Evolutionary conservation across 2,113 vertebrate species (phyloP), one percentile per base, ranked within the genome.

Genomic region (Romanogobio albipinnatus): DNA sequence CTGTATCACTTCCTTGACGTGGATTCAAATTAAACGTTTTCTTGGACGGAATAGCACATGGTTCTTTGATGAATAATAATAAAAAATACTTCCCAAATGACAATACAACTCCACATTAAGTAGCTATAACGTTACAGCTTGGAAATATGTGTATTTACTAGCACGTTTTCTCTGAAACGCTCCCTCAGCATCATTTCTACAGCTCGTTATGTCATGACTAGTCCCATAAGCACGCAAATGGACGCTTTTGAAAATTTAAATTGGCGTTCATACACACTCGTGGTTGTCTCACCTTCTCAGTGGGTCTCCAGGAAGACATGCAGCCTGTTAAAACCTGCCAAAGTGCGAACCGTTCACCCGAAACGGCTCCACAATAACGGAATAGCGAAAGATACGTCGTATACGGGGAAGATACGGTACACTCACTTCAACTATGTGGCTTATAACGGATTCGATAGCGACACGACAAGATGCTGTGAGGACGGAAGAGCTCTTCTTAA

Each of bases 291-390:
- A 82, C 81, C 81, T 82, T 82, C 47, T 70, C 17, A 9, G 49
- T 14, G 43, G 80, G 80, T 71, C 64, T 70, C 49, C 64, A 81
- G 76, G 61, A 81, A 81, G 26, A 81, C 79, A 51, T 81, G 45
- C 81, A 73, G 66, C 51, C 64, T 73, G 81, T 82, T 14, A 58
- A 68, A 81, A 58, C 8, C 56, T 70, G 64, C 6, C 47, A 68
- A 66, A 29, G 61, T 29, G 29, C 17, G 22, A 71, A 43, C 19
- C 81, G 62, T 29, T 82, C 81, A 58, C n/a, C 79, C 45, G 79
- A n/a, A 53, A 71, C 66, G 49, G 33, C 64, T 82, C 14, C 49
- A 15, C 66, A 6, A 24, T 70, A 56, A 71, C 45, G 22, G 33
- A 36, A 33, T 14, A 33, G 43, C 43, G 45, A 33, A 8, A 11